Evolutionary conservation across 2,888 invertebrate species (phyloP).

Genomic region (Petrolisthes cinctipes): DNA sequence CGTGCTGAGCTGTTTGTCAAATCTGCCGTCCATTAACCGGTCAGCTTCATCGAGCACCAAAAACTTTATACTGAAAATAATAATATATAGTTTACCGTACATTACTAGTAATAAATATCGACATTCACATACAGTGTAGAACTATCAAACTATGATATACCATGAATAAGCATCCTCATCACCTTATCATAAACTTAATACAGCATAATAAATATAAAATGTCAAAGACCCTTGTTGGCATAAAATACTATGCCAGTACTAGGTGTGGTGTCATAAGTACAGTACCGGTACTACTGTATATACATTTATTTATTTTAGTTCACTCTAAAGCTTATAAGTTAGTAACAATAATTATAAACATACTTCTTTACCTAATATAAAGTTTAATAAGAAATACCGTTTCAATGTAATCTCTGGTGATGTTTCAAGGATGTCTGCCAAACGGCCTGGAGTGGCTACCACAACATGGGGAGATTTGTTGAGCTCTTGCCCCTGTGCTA

Average conservation of each 20-base stretch:
- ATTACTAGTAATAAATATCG: neutral
- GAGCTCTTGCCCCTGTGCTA: conserved; percentile 83
- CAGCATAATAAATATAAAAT: no score
- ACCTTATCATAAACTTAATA: no score
- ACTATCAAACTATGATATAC: no score
- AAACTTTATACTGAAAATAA: conserved; percentile 76
- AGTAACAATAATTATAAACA: no score
- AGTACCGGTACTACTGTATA: no score
- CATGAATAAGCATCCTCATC: no score
- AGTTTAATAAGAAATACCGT: conserved; percentile 20
- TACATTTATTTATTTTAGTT: no score
- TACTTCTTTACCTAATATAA: neutral
- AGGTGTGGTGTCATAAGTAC: no score
- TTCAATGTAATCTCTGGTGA: conserved; percentile 63
- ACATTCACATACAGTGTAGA: no score
- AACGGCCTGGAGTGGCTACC: conserved; percentile 91
- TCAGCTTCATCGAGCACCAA: conserved; percentile 98
- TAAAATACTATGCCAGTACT: no score
- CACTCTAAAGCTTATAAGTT: no score
- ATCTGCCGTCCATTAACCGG: conserved; percentile 74
- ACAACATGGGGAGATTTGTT: conserved; percentile 91
- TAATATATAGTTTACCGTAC: neutral
- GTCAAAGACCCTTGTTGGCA: no score
- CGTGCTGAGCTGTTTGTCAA: conserved; percentile 83
- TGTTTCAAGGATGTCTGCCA: conserved; percentile 92